Percentiles rank a stretch among this genome's conserved stretches.
phyloP scores from a whole-genome alignment of 1,140 invertebrate genomes.

The Brachionus rubens region DNA sequence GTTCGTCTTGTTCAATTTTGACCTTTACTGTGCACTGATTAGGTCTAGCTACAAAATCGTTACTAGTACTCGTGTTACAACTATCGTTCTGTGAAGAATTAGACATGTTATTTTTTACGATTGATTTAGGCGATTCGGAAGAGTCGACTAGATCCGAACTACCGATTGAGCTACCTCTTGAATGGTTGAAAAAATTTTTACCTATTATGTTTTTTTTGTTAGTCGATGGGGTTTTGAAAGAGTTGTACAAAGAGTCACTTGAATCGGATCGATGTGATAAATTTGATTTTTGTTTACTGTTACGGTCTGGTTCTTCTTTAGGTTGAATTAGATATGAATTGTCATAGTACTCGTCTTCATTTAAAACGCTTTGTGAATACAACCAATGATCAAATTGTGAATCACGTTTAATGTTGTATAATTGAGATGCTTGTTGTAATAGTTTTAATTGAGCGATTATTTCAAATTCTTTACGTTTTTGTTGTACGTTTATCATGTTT shows the following conservation, averaged over 20 bases:
- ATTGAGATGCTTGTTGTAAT: constrained; percentile 86
- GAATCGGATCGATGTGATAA: constrained; percentile 16
- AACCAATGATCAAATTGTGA: constrained; percentile 85
- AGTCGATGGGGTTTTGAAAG: not conserved
- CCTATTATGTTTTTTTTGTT: not conserved
- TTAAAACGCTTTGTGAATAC: constrained; percentile 77
- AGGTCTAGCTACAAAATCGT: not conserved
- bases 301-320: not conserved
- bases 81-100: constrained; percentile 21
- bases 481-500: constrained; percentile 95
- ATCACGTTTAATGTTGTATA: constrained; percentile 81
- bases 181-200: constrained; percentile 5
- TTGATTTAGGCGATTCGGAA: constrained; percentile 10
- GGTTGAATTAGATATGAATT: constrained; percentile 9
- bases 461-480: constrained; percentile 95
- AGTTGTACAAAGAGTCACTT: constrained; percentile 9
- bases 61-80: not conserved
- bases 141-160: constrained; percentile 6
- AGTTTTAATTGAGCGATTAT: constrained; percentile 92
- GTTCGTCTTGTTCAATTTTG: constrained; percentile 11
- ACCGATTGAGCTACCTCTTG: constrained; percentile 10
- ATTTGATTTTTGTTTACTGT: not conserved
- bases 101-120: constrained; percentile 12
- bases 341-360: constrained; percentile 74
- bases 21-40: constrained; percentile 18